phyloP scores from a whole-genome alignment of 1,140 invertebrate species.

The Cydia fagiglandana region DNA sequence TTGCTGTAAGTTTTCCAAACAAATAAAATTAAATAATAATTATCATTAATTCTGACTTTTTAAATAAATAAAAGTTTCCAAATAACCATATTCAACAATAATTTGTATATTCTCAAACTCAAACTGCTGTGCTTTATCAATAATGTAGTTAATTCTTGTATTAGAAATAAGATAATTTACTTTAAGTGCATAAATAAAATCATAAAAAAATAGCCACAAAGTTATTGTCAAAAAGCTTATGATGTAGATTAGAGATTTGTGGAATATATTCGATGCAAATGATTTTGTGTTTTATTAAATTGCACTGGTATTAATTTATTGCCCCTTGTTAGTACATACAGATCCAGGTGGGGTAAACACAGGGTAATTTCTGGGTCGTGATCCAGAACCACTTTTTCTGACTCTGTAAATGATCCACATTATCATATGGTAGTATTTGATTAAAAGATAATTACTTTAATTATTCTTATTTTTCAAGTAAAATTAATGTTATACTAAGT shows the following conservation, averaged over 20 bases:
- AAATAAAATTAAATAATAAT: too few species aligned
- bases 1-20: too few species aligned
- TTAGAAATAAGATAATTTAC: constrained; percentile 5
- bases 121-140: constrained; percentile 67
- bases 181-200: constrained; percentile 29
- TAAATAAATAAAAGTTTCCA: neutral
- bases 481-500: too few species aligned
- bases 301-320: neutral
- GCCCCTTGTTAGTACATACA: too few species aligned
- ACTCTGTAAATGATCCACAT: too few species aligned
- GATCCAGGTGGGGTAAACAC: too few species aligned
- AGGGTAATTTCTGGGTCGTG: too few species aligned
- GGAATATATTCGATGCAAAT: constrained; percentile 17
- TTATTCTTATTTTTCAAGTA: too few species aligned
- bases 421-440: too few species aligned
- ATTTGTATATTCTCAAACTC: constrained; percentile 17
- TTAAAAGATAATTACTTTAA: too few species aligned
- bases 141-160: constrained; percentile 43
- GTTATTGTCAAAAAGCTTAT: constrained; percentile 22
- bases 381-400: too few species aligned
- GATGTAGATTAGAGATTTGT: constrained; percentile 1
- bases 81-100: neutral
- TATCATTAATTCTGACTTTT: neutral
- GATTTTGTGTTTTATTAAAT: constrained; percentile 18
- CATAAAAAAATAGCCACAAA: constrained; percentile 33